Percentiles rank a stretch among this genome's conserved stretches.
Evolutionary conservation across 2,888 invertebrate species (phyloP).

Genomic region (Hyles lineata): DNA sequence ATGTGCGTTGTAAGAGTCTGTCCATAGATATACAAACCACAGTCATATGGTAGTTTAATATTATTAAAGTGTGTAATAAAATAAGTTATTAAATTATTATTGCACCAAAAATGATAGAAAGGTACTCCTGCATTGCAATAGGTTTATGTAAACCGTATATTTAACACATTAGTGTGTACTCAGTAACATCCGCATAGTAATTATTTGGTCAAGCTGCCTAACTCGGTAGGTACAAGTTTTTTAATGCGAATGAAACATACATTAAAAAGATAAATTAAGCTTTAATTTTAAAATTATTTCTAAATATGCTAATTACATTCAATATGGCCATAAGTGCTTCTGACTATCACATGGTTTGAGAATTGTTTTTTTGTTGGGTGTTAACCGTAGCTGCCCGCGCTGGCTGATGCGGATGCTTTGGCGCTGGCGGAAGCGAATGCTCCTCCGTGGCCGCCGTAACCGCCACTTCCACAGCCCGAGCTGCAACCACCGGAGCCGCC

Average conservation of each 20-base stretch:
- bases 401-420: constrained; percentile 61
- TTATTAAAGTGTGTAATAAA: no score
- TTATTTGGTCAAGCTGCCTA: neutral
- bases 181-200: neutral
- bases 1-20: no score
- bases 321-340: constrained; percentile 30
- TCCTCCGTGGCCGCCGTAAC: constrained; percentile 50
- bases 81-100: no score
- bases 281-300: constrained; percentile 14
- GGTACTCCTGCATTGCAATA: no score
- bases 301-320: constrained; percentile 28
- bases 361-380: neutral
- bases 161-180: neutral
- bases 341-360: constrained; percentile 39
- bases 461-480: constrained; percentile 41
- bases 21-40: no score
- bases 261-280: constrained; percentile 19
- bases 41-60: no score
- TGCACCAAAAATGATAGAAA: no score
- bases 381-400: constrained; percentile 64
- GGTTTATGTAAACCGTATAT: neutral
- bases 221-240: neutral
- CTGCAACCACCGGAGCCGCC: constrained; percentile 34
- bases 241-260: neutral
- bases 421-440: constrained; percentile 65